These are phyloP conservation scores for Pampus argenteus DNA, from an alignment of 2,797 vertebrate genomes.

Conservation along the genomic window DNA sequence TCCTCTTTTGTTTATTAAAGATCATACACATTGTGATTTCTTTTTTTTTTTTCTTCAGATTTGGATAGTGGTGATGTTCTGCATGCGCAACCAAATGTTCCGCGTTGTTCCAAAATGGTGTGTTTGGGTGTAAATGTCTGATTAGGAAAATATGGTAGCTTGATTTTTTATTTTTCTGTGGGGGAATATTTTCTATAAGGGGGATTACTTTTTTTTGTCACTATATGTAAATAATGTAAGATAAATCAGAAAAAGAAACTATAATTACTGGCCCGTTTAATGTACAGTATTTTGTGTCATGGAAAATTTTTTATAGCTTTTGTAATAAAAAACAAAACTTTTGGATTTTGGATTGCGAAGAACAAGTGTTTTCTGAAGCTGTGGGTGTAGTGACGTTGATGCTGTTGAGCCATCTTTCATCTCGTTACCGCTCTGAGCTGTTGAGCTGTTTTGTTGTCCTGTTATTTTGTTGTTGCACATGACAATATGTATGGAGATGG, in stretches of 20 bases:
- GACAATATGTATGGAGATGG: slow-evolving; percentile 66
- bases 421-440: slow-evolving; percentile 45
- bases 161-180: not conserved
- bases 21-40: not conserved
- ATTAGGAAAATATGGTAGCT: slow-evolving; percentile 28
- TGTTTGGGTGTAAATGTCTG: slow-evolving; percentile 23
- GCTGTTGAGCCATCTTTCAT: slow-evolving; percentile 46
- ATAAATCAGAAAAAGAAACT: slow-evolving; percentile 53
- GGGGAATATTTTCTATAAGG: slow-evolving; percentile 43
- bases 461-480: slow-evolving; percentile 65
- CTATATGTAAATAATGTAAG: slow-evolving; percentile 80
- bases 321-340: slow-evolving; percentile 71
- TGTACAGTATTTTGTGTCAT: slow-evolving; percentile 84
- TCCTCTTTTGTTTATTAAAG: not conserved
- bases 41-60: not conserved
- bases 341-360: slow-evolving; percentile 41
- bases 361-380: slow-evolving; percentile 30
- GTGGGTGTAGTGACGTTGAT: slow-evolving; percentile 46
- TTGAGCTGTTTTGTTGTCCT: slow-evolving; percentile 40
- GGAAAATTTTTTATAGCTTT: slow-evolving; percentile 76
- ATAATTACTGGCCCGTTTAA: slow-evolving; percentile 73
- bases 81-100: slow-evolving; percentile 29
- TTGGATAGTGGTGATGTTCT: not conserved
- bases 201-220: slow-evolving; percentile 53
- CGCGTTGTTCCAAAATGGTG: slow-evolving; percentile 13